Conservation (phyloP, 2,888 invertebrate genomes). For the Drosophila parthenogenetica region DNA sequence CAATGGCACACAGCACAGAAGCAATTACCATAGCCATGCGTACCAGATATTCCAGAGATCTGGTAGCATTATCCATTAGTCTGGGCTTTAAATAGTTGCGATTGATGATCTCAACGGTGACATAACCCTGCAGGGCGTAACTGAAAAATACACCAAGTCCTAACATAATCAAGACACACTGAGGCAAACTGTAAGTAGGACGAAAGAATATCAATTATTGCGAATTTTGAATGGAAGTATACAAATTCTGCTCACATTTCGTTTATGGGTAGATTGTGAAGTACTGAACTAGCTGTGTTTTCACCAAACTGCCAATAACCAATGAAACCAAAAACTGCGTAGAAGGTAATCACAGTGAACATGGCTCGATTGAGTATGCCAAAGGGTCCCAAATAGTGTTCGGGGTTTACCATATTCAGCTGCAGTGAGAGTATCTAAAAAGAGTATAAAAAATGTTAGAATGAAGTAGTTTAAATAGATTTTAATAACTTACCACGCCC, state of each 20-base stretch:
- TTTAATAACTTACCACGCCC: constrained; percentile 88
- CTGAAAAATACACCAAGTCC: constrained; percentile 95
- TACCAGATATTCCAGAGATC: constrained; percentile 88
- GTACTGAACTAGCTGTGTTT: constrained; percentile 91
- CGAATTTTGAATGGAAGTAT: no score
- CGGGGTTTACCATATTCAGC: constrained; percentile 95
- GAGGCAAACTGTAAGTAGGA: constrained; percentile 87
- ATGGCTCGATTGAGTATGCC: constrained; percentile 96
- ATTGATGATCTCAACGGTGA: constrained; percentile 97
- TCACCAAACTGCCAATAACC: constrained; percentile 95
- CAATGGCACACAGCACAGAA: constrained; percentile 88
- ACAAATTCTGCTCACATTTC: constrained; percentile 86
- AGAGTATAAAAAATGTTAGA: not conserved
- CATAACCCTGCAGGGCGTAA: constrained; percentile 97
- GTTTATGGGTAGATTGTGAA: constrained; percentile 91
- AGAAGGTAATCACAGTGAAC: constrained; percentile 91
- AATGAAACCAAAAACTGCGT: constrained; percentile 94
- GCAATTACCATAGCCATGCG: constrained; percentile 88
- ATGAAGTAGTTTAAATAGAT: not conserved
- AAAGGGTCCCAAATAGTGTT: constrained; percentile 93
- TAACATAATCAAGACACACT: constrained; percentile 91
- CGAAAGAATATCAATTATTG: no score
- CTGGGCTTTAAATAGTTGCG: constrained; percentile 76
- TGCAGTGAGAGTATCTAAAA: constrained; percentile 95
- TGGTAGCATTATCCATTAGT: constrained; percentile 24